A percentile compares a stretch with the other conserved stretches of the same genome.
phyloP scores from a whole-genome alignment of 2,888 invertebrate species.

The Apotomis capreana region DNA sequence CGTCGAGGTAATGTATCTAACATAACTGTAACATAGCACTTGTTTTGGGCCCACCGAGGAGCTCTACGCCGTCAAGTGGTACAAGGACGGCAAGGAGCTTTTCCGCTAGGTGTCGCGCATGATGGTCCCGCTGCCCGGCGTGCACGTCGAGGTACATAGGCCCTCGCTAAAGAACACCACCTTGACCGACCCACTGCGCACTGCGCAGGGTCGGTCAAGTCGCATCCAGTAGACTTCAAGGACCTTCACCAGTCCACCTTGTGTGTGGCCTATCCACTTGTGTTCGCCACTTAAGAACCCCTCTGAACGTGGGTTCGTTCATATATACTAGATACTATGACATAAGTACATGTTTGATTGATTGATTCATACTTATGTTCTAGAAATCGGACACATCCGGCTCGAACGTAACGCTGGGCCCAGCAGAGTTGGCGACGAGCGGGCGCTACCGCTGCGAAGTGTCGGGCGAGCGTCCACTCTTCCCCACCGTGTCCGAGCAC shows the following conservation, averaged over 20 bases:
- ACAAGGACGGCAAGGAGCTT: constrained; percentile 91
- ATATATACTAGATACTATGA: too few species aligned
- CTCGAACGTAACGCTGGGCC: constrained; percentile 82
- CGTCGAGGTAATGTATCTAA: too few species aligned
- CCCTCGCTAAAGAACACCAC: too few species aligned
- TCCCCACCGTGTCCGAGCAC: constrained; percentile 87
- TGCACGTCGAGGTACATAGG: constrained; percentile 87
- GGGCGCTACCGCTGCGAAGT: constrained; percentile 89
- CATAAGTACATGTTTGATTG: too few species aligned
- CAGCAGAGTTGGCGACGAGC: constrained; percentile 84
- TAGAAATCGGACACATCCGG: constrained; percentile 84
- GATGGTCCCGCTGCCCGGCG: constrained; percentile 87
- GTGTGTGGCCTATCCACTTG: too few species aligned
- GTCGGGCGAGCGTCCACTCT: constrained; percentile 88
- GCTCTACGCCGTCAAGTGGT: constrained; percentile 92
- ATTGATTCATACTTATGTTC: neutral
- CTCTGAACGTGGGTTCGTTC: too few species aligned
- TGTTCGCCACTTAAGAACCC: too few species aligned
- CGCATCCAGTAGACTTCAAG: too few species aligned
- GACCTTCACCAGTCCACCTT: too few species aligned
- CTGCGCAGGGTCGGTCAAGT: too few species aligned
- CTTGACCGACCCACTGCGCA: too few species aligned
- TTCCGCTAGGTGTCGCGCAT: constrained; percentile 89
- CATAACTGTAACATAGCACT: too few species aligned
- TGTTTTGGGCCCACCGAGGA: constrained; percentile 87